A percentile compares a stretch with the other conserved stretches of the same genome.
Evolutionary conservation across 1,140 invertebrate species (phyloP).

Genomic region (Lanistes nyassanus): DNA sequence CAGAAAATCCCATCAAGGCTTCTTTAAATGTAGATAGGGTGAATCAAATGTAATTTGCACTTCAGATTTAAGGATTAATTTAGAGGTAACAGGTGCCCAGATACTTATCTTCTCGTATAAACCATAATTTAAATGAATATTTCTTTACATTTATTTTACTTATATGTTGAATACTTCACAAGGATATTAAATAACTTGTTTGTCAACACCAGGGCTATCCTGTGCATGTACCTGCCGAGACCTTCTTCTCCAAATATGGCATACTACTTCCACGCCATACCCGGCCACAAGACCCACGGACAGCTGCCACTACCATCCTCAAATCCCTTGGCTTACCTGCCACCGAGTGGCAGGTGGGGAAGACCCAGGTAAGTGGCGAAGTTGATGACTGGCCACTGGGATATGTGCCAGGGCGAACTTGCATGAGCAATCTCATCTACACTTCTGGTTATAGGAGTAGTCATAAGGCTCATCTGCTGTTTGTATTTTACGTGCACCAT

Average conservation of each 20-base stretch:
- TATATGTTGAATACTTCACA: too few species aligned
- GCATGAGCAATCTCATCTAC: neutral
- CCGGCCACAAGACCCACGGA: conserved; percentile 33
- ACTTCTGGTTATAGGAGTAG: neutral
- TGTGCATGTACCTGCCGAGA: conserved; percentile 82
- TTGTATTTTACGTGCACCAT: neutral
- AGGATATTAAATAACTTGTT: too few species aligned
- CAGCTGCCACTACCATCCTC: conserved; percentile 64
- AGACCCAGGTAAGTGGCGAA: conserved; percentile 80
- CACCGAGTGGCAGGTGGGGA: conserved; percentile 91
- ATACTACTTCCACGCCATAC: conserved; percentile 68
- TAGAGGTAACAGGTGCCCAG: too few species aligned
- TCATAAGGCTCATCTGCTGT: neutral
- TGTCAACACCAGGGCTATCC: conserved; percentile 86
- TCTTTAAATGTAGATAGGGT: too few species aligned
- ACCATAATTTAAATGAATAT: too few species aligned
- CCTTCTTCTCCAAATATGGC: conserved; percentile 83
- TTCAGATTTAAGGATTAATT: too few species aligned
- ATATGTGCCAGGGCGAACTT: neutral
- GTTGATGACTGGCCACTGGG: neutral
- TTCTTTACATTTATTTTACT: too few species aligned
- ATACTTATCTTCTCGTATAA: too few species aligned
- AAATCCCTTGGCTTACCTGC: conserved; percentile 73
- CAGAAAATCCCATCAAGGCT: too few species aligned
- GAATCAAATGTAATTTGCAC: too few species aligned